Evolutionary conservation across 2,888 invertebrate species (phyloP), one percentile per base, ranked within the genome.

Genomic region (Apantesis nais): DNA sequence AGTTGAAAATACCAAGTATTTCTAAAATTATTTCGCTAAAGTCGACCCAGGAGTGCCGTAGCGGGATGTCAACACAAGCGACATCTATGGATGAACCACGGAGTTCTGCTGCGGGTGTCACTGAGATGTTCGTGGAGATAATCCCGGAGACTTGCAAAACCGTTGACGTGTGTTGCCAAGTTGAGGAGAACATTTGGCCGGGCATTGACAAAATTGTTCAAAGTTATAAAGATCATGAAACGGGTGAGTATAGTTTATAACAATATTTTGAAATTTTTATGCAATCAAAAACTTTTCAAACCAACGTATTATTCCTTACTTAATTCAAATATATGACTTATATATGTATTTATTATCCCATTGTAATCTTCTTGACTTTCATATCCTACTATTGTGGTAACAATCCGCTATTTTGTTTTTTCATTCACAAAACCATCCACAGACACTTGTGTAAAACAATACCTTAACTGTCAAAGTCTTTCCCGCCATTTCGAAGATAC

Each of bases 161-260:
- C 3, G 82, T 82, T 64, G 90, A 93, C 62, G 79, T 86, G 22
- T 79, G 83, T 16, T 89, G 92, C 67, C 93, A 93, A 79, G 88
- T 85, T 1, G 85, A 85, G 64, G 52, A 69, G 2, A 72, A 81
- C 22, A 81, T 84, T 1, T 96, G 96, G 96, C 93, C 95, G 0
- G 96, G 95, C 0, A 81, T 95, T 9, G 92, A 95, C 62, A 90
- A 90, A 14, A 82, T 96, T n/a, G 88, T 94, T 71, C 93, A 90
- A 77, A 93, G 92, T 60, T 96, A 95, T 83, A 94, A 90, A 79
- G 92, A 92, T 76, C 96, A 93, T 86, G 94, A 95, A 74, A 89
- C 90, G 91, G 96, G 96, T 96, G 89, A 83, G 71, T 66, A n/a
- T 64, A 65, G 29, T 37, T 39, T 19, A 41, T 1, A 1, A 29